A percentile compares a stretch with the other conserved stretches of the same genome.
Evolutionary conservation across 1,140 invertebrate genomes (phyloP).

Genomic region (Macrobrachium rosenbergii): DNA sequence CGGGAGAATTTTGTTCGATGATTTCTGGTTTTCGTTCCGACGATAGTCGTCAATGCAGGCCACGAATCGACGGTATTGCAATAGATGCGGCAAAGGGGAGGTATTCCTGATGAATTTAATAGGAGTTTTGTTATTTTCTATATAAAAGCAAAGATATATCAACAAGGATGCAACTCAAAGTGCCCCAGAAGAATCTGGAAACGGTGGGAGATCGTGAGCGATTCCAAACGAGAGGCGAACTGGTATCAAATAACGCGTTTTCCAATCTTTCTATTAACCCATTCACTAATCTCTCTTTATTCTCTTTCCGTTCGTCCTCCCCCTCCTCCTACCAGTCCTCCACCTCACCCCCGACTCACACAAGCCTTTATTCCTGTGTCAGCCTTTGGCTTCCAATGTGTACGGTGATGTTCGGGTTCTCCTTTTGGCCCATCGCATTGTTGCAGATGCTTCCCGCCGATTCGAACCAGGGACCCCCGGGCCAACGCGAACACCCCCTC

Average conservation of each 20-base stretch:
- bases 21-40: too few relatives aligned
- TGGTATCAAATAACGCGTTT: slow-evolving; percentile 47
- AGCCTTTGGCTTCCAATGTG: slow-evolving; percentile 45
- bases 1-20: neutral
- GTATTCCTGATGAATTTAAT: too few relatives aligned
- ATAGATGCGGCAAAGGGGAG: too few relatives aligned
- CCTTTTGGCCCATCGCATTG: slow-evolving; percentile 15
- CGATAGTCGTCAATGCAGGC: too few relatives aligned
- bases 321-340: slow-evolving; percentile 37
- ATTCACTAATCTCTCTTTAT: slow-evolving; percentile 53
- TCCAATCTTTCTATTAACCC: slow-evolving; percentile 51
- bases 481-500: neutral
- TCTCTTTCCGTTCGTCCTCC: slow-evolving; percentile 41
- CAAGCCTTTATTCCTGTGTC: slow-evolving; percentile 50
- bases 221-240: slow-evolving; percentile 27
- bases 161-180: too few relatives aligned
- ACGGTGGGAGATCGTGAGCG: neutral
- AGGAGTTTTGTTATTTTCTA: too few relatives aligned
- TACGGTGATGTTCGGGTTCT: slow-evolving; percentile 51
- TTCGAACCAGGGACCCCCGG: neutral
- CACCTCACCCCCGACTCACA: slow-evolving; percentile 25
- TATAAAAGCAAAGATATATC: too few relatives aligned
- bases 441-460: slow-evolving; percentile 22
- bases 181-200: too few relatives aligned
- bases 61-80: too few relatives aligned